Conservation (phyloP, 2,888 invertebrate species). For the Patella ulyssiponensis region DNA sequence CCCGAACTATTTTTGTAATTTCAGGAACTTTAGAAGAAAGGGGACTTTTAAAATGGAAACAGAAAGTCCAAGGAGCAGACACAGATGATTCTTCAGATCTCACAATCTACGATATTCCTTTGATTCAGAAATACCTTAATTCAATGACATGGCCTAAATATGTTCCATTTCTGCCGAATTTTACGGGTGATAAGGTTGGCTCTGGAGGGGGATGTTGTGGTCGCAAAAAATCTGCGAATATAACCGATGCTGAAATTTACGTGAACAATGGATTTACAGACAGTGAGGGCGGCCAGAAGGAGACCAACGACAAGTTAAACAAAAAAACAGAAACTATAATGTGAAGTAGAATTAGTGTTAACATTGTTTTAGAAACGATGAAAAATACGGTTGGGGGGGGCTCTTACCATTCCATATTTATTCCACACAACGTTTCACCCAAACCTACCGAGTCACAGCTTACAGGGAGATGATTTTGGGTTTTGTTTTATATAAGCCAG, state of each 20-base stretch:
- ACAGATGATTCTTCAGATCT: conserved; percentile 37
- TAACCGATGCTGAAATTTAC: not conserved
- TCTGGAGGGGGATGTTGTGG: not conserved
- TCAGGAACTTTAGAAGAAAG: conserved; percentile 82
- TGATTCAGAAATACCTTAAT: conserved; percentile 52
- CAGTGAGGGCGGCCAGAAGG: not conserved
- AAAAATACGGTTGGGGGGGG: too few relatives aligned
- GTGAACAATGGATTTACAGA: not conserved
- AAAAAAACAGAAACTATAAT: too few relatives aligned
- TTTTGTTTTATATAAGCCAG: too few relatives aligned
- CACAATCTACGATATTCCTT: conserved; percentile 67
- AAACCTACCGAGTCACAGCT: too few relatives aligned
- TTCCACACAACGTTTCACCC: too few relatives aligned
- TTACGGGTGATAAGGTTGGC: not conserved
- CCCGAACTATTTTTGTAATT: conserved; percentile 30
- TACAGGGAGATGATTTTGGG: too few relatives aligned
- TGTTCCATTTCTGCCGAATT: conserved; percentile 52
- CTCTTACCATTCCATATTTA: too few relatives aligned
- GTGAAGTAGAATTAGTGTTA: too few relatives aligned
- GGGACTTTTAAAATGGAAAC: conserved; percentile 83
- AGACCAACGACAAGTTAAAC: not conserved
- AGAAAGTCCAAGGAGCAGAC: conserved; percentile 60
- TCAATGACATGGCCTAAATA: conserved; percentile 41
- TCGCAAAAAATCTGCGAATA: not conserved
- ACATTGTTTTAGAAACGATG: too few relatives aligned